Conservation (phyloP, 2,797 vertebrate genomes). For the Harpagifer antarcticus region DNA sequence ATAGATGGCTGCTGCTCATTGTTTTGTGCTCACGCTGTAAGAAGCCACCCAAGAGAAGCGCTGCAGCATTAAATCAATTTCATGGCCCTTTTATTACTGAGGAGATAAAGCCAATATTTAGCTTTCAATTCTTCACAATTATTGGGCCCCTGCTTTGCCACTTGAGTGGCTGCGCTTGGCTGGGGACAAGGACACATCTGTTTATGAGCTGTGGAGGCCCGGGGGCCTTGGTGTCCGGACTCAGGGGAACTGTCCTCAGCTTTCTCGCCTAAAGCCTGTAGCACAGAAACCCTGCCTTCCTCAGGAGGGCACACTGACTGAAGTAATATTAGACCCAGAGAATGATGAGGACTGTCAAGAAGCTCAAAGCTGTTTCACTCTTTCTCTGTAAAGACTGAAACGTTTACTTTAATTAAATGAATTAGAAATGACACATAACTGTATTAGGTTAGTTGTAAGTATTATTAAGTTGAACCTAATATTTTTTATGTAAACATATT, state of each 20-base stretch:
- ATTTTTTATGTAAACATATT: too few species aligned
- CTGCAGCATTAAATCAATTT: slow-evolving; percentile 93
- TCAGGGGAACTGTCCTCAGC: slow-evolving; percentile 82
- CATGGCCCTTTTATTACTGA: slow-evolving; percentile 90
- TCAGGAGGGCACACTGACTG: slow-evolving; percentile 49
- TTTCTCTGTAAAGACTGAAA: neutral
- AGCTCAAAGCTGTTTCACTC: slow-evolving; percentile 15
- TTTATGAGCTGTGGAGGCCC: slow-evolving; percentile 78
- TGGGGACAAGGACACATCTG: slow-evolving; percentile 87
- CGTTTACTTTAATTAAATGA: too few species aligned
- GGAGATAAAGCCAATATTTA: slow-evolving; percentile 88
- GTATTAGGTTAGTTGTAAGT: too few species aligned
- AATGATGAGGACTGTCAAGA: slow-evolving; percentile 34
- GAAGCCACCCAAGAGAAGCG: slow-evolving; percentile 87
- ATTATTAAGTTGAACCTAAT: too few species aligned
- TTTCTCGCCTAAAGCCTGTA: slow-evolving; percentile 62
- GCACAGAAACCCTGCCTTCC: slow-evolving; percentile 57
- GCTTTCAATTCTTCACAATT: slow-evolving; percentile 89
- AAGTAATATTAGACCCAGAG: slow-evolving; percentile 58
- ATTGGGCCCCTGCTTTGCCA: slow-evolving; percentile 83
- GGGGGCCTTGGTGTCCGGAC: slow-evolving; percentile 79
- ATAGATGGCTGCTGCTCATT: slow-evolving; percentile 89
- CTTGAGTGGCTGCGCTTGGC: slow-evolving; percentile 84
- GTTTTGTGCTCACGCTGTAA: slow-evolving; percentile 85
- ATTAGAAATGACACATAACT: too few species aligned